phyloP scores from a whole-genome alignment of 2,888 invertebrate genomes.

The Eilema griseolum region DNA sequence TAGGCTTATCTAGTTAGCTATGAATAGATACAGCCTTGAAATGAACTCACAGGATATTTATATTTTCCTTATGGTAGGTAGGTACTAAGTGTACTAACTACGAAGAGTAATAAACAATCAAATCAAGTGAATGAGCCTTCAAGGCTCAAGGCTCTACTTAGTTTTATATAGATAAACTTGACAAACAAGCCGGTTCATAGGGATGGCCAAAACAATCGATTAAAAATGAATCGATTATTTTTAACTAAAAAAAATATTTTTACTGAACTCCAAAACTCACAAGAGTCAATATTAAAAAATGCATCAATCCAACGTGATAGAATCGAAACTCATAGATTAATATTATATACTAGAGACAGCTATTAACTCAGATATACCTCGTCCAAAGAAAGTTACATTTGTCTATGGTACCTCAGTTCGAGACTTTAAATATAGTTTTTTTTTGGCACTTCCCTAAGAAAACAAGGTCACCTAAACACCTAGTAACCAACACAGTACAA shows the following conservation, averaged over 20 bases:
- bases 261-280: neutral
- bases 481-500: neutral
- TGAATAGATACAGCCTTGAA: constrained; percentile 1
- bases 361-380: neutral
- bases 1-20: neutral
- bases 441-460: neutral
- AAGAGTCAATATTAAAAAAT: neutral
- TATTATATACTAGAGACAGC: too few species aligned
- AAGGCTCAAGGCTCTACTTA: neutral
- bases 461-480: neutral
- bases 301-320: neutral
- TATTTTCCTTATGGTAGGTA: neutral
- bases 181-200: neutral
- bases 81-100: neutral
- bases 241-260: neutral
- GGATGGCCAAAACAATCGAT: neutral
- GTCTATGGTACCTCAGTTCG: neutral
- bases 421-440: too few species aligned
- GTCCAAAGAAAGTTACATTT: neutral
- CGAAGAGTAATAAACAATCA: neutral
- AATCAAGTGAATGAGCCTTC: neutral
- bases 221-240: neutral
- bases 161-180: too few species aligned
- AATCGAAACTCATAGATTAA: neutral
- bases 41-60: neutral